phyloP scores from a whole-genome alignment of 2,888 invertebrate genomes.

The Leistus spinibarbis region DNA sequence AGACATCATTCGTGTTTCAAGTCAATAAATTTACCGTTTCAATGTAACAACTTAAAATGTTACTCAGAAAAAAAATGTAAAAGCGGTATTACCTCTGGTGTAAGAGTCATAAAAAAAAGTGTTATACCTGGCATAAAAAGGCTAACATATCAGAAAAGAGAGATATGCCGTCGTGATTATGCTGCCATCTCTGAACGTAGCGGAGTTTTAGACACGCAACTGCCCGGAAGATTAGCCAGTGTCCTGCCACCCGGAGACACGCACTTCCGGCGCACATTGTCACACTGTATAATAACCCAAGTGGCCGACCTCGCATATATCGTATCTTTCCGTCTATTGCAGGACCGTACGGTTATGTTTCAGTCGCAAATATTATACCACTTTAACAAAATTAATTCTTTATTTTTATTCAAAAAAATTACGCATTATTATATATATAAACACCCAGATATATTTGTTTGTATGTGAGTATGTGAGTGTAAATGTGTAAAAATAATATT shows the following conservation, averaged over 20 bases:
- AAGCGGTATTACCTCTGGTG: neutral
- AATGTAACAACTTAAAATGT: neutral
- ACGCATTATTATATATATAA: too few relatives aligned
- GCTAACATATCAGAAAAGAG: conserved; percentile 38
- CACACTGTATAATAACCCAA: conserved; percentile 3
- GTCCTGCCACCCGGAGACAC: conserved; percentile 52
- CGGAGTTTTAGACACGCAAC: conserved; percentile 47
- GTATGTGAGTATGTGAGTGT: too few relatives aligned
- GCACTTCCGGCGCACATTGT: conserved; percentile 50
- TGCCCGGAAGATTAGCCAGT: conserved; percentile 53
- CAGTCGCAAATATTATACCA: neutral
- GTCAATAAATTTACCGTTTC: neutral
- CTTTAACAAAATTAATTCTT: too few relatives aligned
- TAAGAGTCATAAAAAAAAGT: neutral
- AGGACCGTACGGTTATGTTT: neutral
- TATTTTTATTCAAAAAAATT: too few relatives aligned
- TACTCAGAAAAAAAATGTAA: neutral
- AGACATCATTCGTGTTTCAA: neutral
- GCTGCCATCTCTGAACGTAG: conserved; percentile 47
- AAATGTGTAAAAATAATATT: too few relatives aligned
- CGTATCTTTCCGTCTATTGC: conserved; percentile 1
- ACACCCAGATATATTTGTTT: too few relatives aligned
- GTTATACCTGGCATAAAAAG: neutral
- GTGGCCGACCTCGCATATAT: conserved; percentile 26
- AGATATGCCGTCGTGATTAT: conserved; percentile 52